Conservation (phyloP, 2,797 vertebrate species). For the Clarias laeviceps region DNA sequence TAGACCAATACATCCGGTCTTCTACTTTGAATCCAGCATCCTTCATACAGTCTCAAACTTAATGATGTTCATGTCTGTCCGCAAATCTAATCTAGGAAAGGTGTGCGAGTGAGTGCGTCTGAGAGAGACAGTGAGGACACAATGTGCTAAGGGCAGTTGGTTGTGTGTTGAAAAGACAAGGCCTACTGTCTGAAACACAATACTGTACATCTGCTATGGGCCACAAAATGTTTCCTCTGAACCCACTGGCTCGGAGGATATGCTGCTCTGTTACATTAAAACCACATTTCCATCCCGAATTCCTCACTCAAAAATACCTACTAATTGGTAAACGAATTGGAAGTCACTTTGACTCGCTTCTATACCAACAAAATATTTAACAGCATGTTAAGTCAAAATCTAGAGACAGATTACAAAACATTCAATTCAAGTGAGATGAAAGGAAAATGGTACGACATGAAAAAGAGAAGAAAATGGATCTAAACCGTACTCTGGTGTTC, state of each 20-base stretch:
- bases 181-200: slow-evolving; percentile 45
- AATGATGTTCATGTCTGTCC: background rate
- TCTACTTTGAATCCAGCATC: background rate
- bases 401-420: background rate
- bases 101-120: background rate
- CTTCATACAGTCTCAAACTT: background rate
- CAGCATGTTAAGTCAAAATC: background rate
- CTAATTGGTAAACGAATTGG: background rate
- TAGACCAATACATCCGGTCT: background rate
- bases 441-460: background rate
- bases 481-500: background rate
- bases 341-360: background rate
- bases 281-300: background rate
- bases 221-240: slow-evolving; percentile 7
- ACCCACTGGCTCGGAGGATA: background rate
- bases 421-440: background rate
- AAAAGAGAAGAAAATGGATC: background rate
- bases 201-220: slow-evolving; percentile 47
- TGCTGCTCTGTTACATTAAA: slow-evolving; percentile 4
- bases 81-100: slow-evolving; percentile 1
- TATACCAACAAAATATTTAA: background rate
- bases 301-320: background rate
- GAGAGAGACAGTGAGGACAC: slow-evolving; percentile 7
- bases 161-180: slow-evolving; percentile 22
- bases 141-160: slow-evolving; percentile 39